Conservation (phyloP, 2,888 invertebrate species). For the Amblyjoppa fuscipennis region DNA sequence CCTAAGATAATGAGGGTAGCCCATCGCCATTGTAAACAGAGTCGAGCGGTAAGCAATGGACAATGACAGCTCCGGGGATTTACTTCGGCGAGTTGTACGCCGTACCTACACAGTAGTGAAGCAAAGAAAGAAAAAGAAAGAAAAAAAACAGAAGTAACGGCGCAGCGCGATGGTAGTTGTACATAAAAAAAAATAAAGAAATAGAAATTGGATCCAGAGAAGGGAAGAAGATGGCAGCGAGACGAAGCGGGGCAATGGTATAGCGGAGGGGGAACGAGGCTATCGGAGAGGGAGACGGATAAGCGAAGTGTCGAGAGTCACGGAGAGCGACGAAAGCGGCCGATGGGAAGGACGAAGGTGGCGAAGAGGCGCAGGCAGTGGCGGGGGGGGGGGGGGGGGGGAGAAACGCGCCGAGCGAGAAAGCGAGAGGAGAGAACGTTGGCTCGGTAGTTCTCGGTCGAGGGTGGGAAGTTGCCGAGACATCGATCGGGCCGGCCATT, state of each 20-base stretch:
- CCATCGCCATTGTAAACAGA: constrained; percentile 83
- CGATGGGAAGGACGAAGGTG: constrained; percentile 67
- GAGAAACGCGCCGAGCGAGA: constrained; percentile 49
- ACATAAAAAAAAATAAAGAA: background rate
- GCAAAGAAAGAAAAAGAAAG: background rate
- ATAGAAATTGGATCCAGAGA: background rate
- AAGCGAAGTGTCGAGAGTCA: constrained; percentile 53
- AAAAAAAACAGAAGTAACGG: constrained; percentile 16
- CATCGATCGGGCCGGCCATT: constrained; percentile 85
- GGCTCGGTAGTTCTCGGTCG: constrained; percentile 69
- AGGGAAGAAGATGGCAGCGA: constrained; percentile 15
- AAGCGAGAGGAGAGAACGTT: constrained; percentile 62
- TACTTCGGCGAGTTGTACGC: constrained; percentile 74
- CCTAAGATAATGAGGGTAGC: constrained; percentile 73
- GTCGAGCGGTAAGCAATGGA: constrained; percentile 75
- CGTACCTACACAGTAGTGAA: constrained; percentile 16
- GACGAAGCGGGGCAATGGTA: background rate
- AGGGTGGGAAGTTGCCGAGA: constrained; percentile 84
- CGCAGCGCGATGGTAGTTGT: constrained; percentile 24
- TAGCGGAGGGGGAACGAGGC: constrained; percentile 32
- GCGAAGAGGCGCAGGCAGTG: constrained; percentile 67
- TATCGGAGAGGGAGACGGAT: constrained; percentile 51
- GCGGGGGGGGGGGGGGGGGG: constrained; percentile 67
- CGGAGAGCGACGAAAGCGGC: constrained; percentile 60
- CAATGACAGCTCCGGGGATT: constrained; percentile 78